Evolutionary conservation across 2,888 invertebrate genomes (phyloP), one percentile per base, ranked within the genome.

Genomic region (Melitaea athalia): DNA sequence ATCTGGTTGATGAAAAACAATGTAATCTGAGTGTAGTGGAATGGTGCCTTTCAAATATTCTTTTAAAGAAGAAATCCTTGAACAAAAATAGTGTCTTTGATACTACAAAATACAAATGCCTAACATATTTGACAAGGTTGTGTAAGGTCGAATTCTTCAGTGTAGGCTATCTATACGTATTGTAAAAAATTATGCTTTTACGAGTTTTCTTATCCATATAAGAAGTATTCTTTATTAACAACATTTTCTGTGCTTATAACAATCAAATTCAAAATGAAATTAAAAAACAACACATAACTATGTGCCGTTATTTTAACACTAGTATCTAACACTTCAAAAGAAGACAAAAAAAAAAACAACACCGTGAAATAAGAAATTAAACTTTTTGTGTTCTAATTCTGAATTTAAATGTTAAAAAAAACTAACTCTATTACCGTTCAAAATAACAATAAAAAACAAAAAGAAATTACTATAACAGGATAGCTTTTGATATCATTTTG

Each of bases 41-140:
- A n/a, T n/a, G 31, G 7, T 33, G 38, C 57, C 42, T 57, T 57
- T 57, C 57, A 57, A 57, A 57, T 57, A 57, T 42, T 55, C 38
- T 38, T 42, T 15, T 15, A 57, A 57, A 17, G 57, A 57, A 42
- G 57, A 57, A 15, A 57, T 57, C 57, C 57, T 57, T 57, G 57
- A 33, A 57, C 57, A 42, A 57, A 57, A 57, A 57, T 57, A 42
- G 8, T 31, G 11, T 42, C 38, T 59, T 52, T 47, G 59, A 59
- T 59, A 52, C 59, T 38, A 43, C 17, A 42, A 43, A 52, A 52
- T 38, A 43, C 17, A 42, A 43, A 68, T 42, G 50, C 47, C 61
- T 31, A 33, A 57, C 61, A 65, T 69, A 65, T 49, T 63, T 65
- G 12, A 50, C 69, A 69, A 69, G 65, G 65, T 42, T 65, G 65